phyloP scores from a whole-genome alignment of 2,797 vertebrate genomes.

The Rhinoraja longicauda region DNA sequence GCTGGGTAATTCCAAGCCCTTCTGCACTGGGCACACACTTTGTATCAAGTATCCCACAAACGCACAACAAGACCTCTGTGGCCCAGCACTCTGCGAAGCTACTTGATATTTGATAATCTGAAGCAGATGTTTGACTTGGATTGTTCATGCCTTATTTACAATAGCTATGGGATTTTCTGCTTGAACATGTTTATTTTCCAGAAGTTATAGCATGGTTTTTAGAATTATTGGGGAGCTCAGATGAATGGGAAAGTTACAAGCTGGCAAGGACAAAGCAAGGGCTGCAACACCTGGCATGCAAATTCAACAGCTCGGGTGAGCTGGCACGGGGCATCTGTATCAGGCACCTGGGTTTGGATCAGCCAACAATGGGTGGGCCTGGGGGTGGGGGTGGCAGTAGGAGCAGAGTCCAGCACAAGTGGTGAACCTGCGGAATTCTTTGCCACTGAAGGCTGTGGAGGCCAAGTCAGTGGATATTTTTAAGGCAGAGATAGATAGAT shows the following conservation, averaged over 20 bases:
- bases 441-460: too few species aligned
- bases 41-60: conserved; percentile 13
- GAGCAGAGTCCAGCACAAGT: too few species aligned
- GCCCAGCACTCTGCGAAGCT: conserved; percentile 3
- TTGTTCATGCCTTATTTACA: conserved; percentile 28
- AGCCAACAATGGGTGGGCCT: too few species aligned
- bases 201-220: neutral
- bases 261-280: neutral
- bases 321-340: too few species aligned
- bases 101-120: conserved; percentile 24
- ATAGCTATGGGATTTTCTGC: neutral
- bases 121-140: conserved; percentile 13
- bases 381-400: too few species aligned
- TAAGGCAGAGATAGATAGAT: too few species aligned
- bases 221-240: neutral
- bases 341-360: too few species aligned
- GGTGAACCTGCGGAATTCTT: too few species aligned
- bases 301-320: too few species aligned
- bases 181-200: neutral
- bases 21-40: neutral
- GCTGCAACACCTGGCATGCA: neutral
- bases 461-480: too few species aligned
- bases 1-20: neutral
- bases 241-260: neutral
- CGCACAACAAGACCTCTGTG: neutral